Evolutionary conservation across 2,113 vertebrate genomes (phyloP), one percentile per base, ranked within the genome.

Genomic region (Lophotis ruficrista): DNA sequence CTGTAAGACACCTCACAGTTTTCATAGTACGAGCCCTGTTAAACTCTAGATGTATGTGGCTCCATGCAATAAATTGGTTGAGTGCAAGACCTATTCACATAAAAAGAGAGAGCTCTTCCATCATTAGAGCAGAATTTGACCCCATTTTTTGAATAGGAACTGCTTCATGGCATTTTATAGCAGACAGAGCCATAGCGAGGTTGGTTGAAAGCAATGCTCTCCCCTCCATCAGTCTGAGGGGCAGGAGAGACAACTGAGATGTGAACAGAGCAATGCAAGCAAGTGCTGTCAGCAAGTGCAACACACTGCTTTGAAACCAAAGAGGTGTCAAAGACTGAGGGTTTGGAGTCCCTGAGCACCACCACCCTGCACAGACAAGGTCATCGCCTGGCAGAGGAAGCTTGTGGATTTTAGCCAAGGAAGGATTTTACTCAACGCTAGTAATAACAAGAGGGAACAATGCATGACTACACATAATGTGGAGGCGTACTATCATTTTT

Each of bases 191-290:
- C 56, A 12, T 25, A 43, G 68, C 0, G 3, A 64, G 24, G 27
- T 7, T 75, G 31, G n/a, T n/a, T 81, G 61, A 78, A 61, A 78
- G 23, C 35, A 47, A 8, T 20, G 4, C 14, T 85, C 38, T 90
- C 17, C 28, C 20, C 35, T 22, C 18, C 4, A 6, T 30, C 0
- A 0, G 9, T 10, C 35, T 27, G 28, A 83, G 35, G 25, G 28
- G 28, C 61, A 64, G 53, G 10, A 75, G 37, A 43, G 12, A 60
- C 20, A 51, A 2, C 23, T 2, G 38, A 56, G 45, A 35, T 38
- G 27, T 9, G 75, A 96, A 12, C 43, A 35, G 50, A 56, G 35
- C 0, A 16, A 18, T 11, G 28, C 7, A 33, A 66, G 69, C 33
- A 38, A 10, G 57, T 41, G 21, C 24, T 53, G 37, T 9, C 69